Conservation (phyloP, 2,113 vertebrate species). For the Clinocottus analis region DNA sequence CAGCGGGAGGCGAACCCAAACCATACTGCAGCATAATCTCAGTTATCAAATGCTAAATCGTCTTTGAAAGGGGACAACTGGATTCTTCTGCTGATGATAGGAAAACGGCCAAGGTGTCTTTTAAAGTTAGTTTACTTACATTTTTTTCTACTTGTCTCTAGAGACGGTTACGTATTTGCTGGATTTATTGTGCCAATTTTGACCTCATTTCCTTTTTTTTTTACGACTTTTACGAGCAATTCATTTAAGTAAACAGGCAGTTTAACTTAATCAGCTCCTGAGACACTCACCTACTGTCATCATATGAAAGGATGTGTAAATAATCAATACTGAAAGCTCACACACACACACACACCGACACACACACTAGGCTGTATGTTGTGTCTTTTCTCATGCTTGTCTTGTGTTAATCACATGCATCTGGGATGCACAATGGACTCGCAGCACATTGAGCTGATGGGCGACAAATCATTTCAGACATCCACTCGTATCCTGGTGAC, state of each 20-base stretch:
- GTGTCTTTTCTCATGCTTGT: neutral
- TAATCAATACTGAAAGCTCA: constrained; percentile 23
- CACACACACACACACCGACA: too few relatives aligned
- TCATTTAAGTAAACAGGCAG: constrained; percentile 39
- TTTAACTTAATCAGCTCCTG: constrained; percentile 39
- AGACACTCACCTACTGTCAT: constrained; percentile 4
- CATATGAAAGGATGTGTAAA: neutral
- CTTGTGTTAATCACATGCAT: neutral
- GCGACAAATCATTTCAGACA: constrained; percentile 25
- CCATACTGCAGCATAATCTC: constrained; percentile 28
- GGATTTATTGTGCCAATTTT: constrained; percentile 35
- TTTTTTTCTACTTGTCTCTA: neutral
- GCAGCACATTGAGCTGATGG: constrained; percentile 21
- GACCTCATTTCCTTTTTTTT: constrained; percentile 27
- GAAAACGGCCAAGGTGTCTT: constrained; percentile 64
- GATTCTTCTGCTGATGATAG: constrained; percentile 56
- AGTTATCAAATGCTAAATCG: constrained; percentile 61
- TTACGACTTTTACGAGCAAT: constrained; percentile 28
- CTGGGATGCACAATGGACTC: neutral
- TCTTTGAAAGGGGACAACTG: constrained; percentile 25
- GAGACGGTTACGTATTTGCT: neutral
- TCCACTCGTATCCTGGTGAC: neutral
- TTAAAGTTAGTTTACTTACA: constrained; percentile 59
- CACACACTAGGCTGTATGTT: neutral
- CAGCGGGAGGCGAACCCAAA: constrained; percentile 43